Evolutionary conservation across 2,113 vertebrate genomes (phyloP).

Genomic region (Candoia aspera): DNA sequence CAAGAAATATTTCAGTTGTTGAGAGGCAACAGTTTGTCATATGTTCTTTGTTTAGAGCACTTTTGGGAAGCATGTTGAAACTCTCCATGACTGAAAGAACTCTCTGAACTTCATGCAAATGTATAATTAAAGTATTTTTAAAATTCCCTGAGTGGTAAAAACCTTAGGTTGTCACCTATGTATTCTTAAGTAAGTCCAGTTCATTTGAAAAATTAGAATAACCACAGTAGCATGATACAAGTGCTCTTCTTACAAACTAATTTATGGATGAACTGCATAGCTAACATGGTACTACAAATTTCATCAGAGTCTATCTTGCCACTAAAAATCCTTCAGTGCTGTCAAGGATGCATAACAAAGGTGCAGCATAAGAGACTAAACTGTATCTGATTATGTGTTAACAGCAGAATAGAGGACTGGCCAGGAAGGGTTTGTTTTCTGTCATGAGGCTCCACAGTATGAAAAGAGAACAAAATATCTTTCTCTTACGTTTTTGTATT

Average conservation of each 20-base stretch:
- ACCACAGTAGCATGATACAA: not conserved
- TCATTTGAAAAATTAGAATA: slow-evolving; percentile 30
- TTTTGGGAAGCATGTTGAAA: slow-evolving; percentile 61
- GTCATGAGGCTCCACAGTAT: not conserved
- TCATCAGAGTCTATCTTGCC: not conserved
- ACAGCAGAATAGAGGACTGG: not conserved
- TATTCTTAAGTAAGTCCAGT: slow-evolving; percentile 59
- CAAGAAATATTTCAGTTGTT: slow-evolving; percentile 69
- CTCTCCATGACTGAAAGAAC: slow-evolving; percentile 57
- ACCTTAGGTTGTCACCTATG: slow-evolving; percentile 54
- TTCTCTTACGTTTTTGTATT: not conserved
- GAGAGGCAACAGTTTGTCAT: slow-evolving; percentile 65
- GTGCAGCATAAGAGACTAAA: not conserved
- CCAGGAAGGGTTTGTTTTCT: not conserved
- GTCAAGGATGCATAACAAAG: not conserved
- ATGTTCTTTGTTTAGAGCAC: slow-evolving; percentile 67
- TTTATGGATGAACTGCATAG: not conserved
- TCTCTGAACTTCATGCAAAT: slow-evolving; percentile 60
- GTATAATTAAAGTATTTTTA: slow-evolving; percentile 54
- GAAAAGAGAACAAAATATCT: not conserved
- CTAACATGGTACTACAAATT: not conserved
- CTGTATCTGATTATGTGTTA: not conserved
- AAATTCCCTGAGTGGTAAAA: slow-evolving; percentile 56
- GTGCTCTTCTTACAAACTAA: not conserved
- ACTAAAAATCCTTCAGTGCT: not conserved